phyloP scores from a whole-genome alignment of 2,113 vertebrate species.

The Sprattus sprattus region DNA sequence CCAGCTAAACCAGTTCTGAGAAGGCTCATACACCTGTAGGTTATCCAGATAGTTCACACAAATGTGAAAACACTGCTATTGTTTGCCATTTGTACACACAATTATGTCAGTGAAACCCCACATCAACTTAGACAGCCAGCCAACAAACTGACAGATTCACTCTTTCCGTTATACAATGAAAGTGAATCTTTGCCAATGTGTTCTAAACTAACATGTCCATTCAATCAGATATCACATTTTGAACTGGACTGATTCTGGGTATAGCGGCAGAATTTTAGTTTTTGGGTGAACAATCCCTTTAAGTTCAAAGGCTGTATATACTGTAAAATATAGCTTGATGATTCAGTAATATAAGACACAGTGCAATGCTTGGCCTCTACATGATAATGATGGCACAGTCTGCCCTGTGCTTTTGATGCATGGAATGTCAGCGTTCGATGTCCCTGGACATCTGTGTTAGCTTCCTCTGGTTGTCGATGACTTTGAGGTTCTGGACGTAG shows the following conservation, averaged over 20 bases:
- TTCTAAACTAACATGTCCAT: neutral
- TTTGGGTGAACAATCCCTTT: neutral
- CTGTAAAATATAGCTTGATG: neutral
- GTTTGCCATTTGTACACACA: neutral
- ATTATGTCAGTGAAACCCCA: neutral
- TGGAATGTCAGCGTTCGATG: constrained; percentile 69
- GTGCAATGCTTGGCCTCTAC: neutral
- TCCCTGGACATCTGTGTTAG: constrained; percentile 84
- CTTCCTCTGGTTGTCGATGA: constrained; percentile 88
- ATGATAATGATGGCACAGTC: neutral
- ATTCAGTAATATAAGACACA: neutral
- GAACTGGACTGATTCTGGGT: neutral
- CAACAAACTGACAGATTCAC: too few relatives aligned
- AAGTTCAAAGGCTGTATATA: neutral
- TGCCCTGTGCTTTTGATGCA: neutral
- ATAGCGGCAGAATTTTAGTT: neutral
- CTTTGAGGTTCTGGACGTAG: constrained; percentile 84
- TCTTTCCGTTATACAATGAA: neutral
- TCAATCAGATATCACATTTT: neutral
- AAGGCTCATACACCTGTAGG: neutral
- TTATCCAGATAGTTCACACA: neutral
- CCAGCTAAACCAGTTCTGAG: neutral
- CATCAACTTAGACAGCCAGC: neutral
- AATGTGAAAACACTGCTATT: neutral
- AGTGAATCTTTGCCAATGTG: neutral